These are phyloP conservation scores for Fistularia commersonii DNA, from an alignment of 2,797 vertebrate species.

Conservation along the genomic window DNA sequence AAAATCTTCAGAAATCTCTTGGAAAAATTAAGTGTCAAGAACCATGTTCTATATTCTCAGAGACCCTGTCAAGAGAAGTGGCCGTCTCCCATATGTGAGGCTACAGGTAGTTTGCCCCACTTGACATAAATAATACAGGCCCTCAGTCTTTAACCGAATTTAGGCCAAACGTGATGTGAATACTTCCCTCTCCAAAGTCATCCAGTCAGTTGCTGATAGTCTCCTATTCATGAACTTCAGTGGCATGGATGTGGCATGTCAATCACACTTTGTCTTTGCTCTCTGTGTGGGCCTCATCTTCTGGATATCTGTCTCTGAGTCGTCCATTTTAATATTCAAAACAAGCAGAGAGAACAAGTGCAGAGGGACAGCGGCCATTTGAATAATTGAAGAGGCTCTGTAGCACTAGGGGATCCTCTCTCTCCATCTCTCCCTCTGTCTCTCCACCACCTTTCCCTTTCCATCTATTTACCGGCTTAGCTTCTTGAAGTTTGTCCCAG, in stretches of 20 bases:
- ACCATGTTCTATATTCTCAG: background rate
- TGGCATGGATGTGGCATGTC: conserved; percentile 42
- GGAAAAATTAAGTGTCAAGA: too few relatives aligned
- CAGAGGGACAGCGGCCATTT: conserved; percentile 71
- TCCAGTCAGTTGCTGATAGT: conserved; percentile 36
- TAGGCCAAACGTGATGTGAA: conserved; percentile 68
- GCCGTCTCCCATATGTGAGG: conserved; percentile 20
- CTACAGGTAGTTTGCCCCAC: conserved; percentile 29
- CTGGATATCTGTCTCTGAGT: conserved; percentile 67
- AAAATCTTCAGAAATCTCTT: too few relatives aligned
- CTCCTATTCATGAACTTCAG: conserved; percentile 43
- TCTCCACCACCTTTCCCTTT: conserved; percentile 35
- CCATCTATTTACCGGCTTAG: conserved; percentile 27
- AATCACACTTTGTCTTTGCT: conserved; percentile 59
- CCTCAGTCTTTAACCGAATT: conserved; percentile 56
- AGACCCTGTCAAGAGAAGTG: conserved; percentile 4
- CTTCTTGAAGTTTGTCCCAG: conserved; percentile 73
- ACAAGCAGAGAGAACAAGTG: conserved; percentile 71
- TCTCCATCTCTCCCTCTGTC: conserved; percentile 31
- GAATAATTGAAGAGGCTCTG: conserved; percentile 74
- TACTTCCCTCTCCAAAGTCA: conserved; percentile 47
- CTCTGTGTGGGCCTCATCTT: conserved; percentile 66
- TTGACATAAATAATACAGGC: conserved; percentile 43
- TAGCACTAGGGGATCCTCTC: conserved; percentile 58
- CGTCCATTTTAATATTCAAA: conserved; percentile 75